Conservation (phyloP, 2,888 invertebrate genomes). For the Conchocele bisecta region DNA sequence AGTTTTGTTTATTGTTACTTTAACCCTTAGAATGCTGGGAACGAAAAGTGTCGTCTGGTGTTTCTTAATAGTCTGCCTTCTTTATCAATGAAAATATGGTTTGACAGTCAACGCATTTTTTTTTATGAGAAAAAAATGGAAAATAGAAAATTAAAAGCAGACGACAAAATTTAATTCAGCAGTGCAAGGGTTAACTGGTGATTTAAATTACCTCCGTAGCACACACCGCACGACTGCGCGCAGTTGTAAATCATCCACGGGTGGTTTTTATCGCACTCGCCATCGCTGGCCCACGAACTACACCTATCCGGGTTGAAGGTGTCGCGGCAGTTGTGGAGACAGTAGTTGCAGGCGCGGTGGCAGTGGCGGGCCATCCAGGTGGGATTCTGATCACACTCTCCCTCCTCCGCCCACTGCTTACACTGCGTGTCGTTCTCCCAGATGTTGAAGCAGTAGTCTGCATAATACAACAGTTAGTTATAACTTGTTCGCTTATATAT, state of each 20-base stretch:
- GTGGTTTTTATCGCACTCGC: slow-evolving; percentile 67
- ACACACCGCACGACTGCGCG: slow-evolving; percentile 67
- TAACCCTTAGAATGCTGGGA: no score
- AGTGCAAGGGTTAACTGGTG: no score
- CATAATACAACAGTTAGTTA: no score
- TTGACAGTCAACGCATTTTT: no score
- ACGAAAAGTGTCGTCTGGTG: no score
- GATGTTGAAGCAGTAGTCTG: slow-evolving; percentile 63
- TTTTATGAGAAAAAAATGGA: no score
- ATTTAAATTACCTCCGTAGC: slow-evolving; percentile 66
- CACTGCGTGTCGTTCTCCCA: slow-evolving; percentile 58
- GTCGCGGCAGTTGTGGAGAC: slow-evolving; percentile 58
- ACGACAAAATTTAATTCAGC: no score
- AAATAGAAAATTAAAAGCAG: no score
- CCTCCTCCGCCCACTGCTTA: slow-evolving; percentile 57
- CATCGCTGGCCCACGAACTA: slow-evolving; percentile 59
- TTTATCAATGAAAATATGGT: no score
- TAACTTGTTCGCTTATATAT: no score
- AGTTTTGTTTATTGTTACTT: no score
- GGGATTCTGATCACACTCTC: slow-evolving; percentile 67
- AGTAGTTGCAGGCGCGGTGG: slow-evolving; percentile 61
- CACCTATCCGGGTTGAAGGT: slow-evolving; percentile 51
- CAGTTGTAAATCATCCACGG: slow-evolving; percentile 70
- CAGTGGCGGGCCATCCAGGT: slow-evolving; percentile 69
- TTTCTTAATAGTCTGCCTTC: no score